Evolutionary conservation across 1,140 invertebrate species (phyloP).

Genomic region (Dendroctonus valens): DNA sequence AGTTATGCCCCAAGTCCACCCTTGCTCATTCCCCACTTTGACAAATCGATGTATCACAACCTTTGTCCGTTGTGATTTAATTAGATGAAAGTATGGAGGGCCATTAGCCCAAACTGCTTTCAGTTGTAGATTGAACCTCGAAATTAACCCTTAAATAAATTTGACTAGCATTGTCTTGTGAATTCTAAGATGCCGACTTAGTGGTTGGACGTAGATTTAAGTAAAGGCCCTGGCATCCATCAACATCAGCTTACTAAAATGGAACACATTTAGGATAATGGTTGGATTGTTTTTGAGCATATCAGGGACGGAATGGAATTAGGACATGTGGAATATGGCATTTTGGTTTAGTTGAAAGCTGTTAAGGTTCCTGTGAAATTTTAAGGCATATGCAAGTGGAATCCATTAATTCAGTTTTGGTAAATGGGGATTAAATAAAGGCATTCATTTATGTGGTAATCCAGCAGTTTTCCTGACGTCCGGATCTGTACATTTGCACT

Average conservation of each 20-base stretch:
- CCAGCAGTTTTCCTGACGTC: background rate
- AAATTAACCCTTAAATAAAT: slow-evolving; percentile 33
- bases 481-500: slow-evolving; percentile 17
- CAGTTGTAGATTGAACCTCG: slow-evolving; percentile 10
- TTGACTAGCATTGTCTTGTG: slow-evolving; percentile 25
- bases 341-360: too few relatives aligned
- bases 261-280: slow-evolving; percentile 19
- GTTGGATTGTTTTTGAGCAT: slow-evolving; percentile 1
- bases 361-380: too few relatives aligned
- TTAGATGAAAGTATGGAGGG: slow-evolving; percentile 23
- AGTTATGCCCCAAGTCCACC: too few relatives aligned
- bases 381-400: too few relatives aligned
- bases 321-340: background rate
- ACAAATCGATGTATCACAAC: slow-evolving; percentile 22
- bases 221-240: slow-evolving; percentile 19
- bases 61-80: slow-evolving; percentile 29
- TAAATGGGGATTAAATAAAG: too few relatives aligned
- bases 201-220: slow-evolving; percentile 17
- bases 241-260: slow-evolving; percentile 22
- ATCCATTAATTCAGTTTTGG: too few relatives aligned
- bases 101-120: slow-evolving; percentile 26
- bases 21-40: background rate
- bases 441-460: too few relatives aligned
- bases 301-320: background rate
- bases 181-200: slow-evolving; percentile 19